Evolutionary conservation across 2,113 vertebrate genomes (phyloP).

Genomic region (Lepus europaeus): DNA sequence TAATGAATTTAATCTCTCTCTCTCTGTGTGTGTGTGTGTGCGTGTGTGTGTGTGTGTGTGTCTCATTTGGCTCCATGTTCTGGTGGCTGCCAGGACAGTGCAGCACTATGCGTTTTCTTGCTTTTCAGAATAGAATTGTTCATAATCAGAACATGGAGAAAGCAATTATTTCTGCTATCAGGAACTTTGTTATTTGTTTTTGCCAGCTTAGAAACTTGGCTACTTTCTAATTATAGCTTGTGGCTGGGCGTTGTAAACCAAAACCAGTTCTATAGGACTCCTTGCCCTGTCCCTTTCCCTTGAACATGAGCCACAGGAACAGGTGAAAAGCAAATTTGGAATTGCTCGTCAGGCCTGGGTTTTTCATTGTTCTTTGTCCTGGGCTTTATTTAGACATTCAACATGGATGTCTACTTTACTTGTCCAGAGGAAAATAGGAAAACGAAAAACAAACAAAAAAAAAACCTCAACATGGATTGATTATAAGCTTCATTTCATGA

Average conservation of each 20-base stretch:
- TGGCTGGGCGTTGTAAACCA: conserved; percentile 73
- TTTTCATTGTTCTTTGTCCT: conserved; percentile 60
- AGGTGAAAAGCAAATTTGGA: conserved; percentile 84
- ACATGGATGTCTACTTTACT: background rate
- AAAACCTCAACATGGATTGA: conserved; percentile 15
- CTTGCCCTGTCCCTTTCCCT: conserved; percentile 65
- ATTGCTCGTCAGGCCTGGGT: conserved; percentile 28
- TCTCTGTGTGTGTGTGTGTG: background rate
- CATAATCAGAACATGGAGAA: conserved; percentile 46
- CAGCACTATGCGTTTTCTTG: background rate
- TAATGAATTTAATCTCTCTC: conserved; percentile 19
- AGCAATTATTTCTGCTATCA: conserved; percentile 72
- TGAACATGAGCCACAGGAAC: conserved; percentile 82
- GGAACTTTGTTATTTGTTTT: conserved; percentile 80
- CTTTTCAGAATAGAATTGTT: conserved; percentile 45
- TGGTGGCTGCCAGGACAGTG: background rate
- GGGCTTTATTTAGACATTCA: conserved; percentile 65
- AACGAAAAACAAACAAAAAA: conserved; percentile 10
- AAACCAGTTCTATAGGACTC: conserved; percentile 76
- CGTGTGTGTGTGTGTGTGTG: background rate
- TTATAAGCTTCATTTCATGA: background rate
- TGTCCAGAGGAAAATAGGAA: conserved; percentile 28
- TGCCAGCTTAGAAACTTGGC: conserved; percentile 86
- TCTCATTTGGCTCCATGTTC: conserved; percentile 20
- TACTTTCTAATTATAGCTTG: conserved; percentile 90